Percentiles rank a stretch among this genome's conserved stretches.
Evolutionary conservation across 2,888 invertebrate species (phyloP).

Genomic region (Caenorhabditis macrosperma): DNA sequence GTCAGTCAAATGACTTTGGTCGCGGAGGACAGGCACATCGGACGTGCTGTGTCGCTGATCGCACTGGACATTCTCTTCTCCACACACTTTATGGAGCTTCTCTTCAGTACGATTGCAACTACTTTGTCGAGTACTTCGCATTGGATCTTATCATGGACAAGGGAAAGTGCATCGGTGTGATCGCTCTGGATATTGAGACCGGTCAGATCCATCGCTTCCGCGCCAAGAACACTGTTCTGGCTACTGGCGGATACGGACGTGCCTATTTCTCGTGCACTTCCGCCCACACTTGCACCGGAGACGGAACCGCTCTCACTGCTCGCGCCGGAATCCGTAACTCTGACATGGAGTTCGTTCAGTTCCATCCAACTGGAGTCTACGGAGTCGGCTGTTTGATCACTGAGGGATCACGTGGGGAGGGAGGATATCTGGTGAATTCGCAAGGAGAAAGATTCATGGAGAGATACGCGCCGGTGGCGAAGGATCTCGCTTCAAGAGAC

Average conservation of each 20-base stretch:
- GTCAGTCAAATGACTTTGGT: constrained; percentile 96
- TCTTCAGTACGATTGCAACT: constrained; percentile 95
- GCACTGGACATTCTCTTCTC: constrained; percentile 96
- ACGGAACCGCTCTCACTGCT: constrained; percentile 88
- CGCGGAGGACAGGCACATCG: constrained; percentile 87
- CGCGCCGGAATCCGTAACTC: constrained; percentile 94
- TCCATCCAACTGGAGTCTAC: constrained; percentile 99
- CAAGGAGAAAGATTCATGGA: constrained; percentile 90
- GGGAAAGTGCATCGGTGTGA: constrained; percentile 85
- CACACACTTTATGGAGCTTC: constrained; percentile 98
- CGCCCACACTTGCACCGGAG: constrained; percentile 97
- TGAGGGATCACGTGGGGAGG: constrained; percentile 89
- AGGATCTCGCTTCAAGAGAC: constrained; percentile 97
- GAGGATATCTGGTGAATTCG: constrained; percentile 96
- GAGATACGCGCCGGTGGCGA: constrained; percentile 94
- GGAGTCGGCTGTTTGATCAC: constrained; percentile 98
- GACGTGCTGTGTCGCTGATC: constrained; percentile 97
- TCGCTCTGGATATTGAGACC: constrained; percentile 95
- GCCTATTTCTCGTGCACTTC: constrained; percentile 98
- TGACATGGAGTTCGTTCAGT: constrained; percentile 99
- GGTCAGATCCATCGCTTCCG: constrained; percentile 93
- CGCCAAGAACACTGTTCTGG: constrained; percentile 87
- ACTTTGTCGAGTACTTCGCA: constrained; percentile 98
- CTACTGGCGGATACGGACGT: constrained; percentile 85
- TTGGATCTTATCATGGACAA: constrained; percentile 95